Evolutionary conservation across 2,113 vertebrate species (phyloP).

Genomic region (Cromileptes altivelis): DNA sequence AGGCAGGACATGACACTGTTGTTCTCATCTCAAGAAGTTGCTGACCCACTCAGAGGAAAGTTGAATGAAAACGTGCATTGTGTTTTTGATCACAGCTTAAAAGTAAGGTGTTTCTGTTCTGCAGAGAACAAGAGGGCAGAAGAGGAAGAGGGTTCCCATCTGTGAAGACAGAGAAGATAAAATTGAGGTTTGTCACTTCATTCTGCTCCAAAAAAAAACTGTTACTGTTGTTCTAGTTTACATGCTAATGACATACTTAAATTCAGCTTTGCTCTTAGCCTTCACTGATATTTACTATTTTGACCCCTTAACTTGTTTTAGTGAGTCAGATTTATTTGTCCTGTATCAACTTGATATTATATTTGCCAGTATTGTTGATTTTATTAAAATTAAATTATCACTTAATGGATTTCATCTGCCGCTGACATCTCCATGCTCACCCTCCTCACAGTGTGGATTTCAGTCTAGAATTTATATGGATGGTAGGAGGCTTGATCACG

Average conservation of each 20-base stretch:
- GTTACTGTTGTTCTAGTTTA: not conserved
- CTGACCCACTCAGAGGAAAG: not conserved
- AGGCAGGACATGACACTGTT: not conserved
- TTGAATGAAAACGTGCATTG: not conserved
- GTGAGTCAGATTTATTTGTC: not conserved
- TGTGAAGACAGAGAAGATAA: constrained; percentile 92
- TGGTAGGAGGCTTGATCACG: not conserved
- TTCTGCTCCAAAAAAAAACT: not conserved
- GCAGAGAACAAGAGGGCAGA: constrained; percentile 98
- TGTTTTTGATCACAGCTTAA: constrained; percentile 3
- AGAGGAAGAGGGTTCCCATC: constrained; percentile 90
- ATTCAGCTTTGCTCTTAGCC: not conserved
- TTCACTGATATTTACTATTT: not conserved
- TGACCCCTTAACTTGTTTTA: not conserved
- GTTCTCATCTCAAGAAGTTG: not conserved
- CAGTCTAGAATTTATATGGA: not conserved
- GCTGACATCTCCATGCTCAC: too few species aligned
- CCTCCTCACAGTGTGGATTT: too few species aligned
- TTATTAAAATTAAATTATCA: not conserved
- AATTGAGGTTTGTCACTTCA: constrained; percentile 86
- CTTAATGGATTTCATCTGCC: constrained; percentile 3
- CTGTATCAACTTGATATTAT: not conserved
- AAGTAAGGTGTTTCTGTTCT: constrained; percentile 53
- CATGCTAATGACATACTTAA: not conserved
- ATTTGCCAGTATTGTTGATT: not conserved